Evolutionary conservation across 2,888 invertebrate genomes (phyloP).

Genomic region (Schrankia costaestrigalis): DNA sequence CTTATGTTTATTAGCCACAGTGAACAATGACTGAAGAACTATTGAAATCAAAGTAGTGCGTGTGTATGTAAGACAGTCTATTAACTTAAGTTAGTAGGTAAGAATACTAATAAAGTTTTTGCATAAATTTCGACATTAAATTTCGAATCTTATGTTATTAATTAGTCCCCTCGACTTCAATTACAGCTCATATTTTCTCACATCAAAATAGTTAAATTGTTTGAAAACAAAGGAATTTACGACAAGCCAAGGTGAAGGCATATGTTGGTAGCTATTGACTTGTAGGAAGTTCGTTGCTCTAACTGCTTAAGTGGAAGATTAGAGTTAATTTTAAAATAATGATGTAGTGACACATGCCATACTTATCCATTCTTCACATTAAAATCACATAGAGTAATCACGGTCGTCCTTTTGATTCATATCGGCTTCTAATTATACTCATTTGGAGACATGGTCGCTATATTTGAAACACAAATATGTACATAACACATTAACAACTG

Average conservation of each 20-base stretch:
- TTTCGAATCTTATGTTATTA: constrained; percentile 36
- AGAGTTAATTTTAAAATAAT: constrained; percentile 73
- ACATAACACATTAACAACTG: constrained; percentile 7
- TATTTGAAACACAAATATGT: constrained; percentile 5
- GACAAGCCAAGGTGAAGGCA: constrained; percentile 42
- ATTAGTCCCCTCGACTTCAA: constrained; percentile 40
- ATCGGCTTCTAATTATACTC: constrained; percentile 16
- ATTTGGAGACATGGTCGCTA: constrained; percentile 1
- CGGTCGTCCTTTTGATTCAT: too few species aligned
- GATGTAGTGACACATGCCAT: constrained; percentile 49
- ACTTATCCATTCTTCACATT: constrained; percentile 1
- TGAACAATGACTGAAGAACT: constrained; percentile 42
- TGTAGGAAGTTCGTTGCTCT: constrained; percentile 69
- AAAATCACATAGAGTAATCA: too few species aligned
- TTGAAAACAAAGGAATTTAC: constrained; percentile 59
- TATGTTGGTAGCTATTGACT: constrained; percentile 44
- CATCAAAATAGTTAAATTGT: constrained; percentile 39
- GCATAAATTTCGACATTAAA: constrained; percentile 36
- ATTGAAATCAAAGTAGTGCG: constrained; percentile 37
- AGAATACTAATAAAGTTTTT: constrained; percentile 48
- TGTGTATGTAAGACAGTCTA: constrained; percentile 39
- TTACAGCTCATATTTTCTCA: constrained; percentile 42
- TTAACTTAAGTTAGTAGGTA: constrained; percentile 33
- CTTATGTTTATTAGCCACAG: constrained; percentile 25
- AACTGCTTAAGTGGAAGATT: constrained; percentile 57